Evolutionary conservation across 2,113 vertebrate genomes (phyloP).

Genomic region (Salminus brasiliensis): DNA sequence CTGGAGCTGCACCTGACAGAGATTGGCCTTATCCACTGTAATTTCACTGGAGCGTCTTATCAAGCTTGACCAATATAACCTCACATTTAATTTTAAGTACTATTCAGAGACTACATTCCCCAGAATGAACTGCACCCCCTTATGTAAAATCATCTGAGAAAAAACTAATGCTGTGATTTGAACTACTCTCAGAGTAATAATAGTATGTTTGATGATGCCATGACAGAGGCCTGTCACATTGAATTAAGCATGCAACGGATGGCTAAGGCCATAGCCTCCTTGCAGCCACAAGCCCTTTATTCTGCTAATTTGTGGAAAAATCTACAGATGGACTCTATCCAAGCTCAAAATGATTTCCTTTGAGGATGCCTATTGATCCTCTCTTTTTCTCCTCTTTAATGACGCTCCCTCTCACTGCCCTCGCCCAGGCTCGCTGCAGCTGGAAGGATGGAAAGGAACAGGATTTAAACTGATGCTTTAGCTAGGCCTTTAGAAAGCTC

Average conservation of each 20-base stretch:
- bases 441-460: not conserved
- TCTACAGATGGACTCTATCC: conserved; percentile 79
- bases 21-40: not conserved
- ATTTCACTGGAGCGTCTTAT: not conserved
- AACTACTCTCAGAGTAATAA: conserved; percentile 83
- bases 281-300: conserved; percentile 77
- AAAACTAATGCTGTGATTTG: conserved; percentile 45
- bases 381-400: conserved; percentile 56
- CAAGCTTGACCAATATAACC: not conserved
- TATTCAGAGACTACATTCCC: not conserved
- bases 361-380: conserved; percentile 69
- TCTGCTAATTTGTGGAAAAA: conserved; percentile 80
- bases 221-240: conserved; percentile 79
- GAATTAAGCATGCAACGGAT: conserved; percentile 81
- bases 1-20: too few relatives aligned
- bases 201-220: conserved; percentile 74
- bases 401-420: conserved; percentile 55
- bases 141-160: conserved; percentile 5
- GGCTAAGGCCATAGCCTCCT: conserved; percentile 76
- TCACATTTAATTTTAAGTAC: not conserved
- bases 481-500: conserved; percentile 1
- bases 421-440: not conserved
- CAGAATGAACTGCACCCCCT: not conserved
- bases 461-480: conserved; percentile 4
- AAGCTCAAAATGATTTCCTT: conserved; percentile 81